phyloP scores from a whole-genome alignment of 92 coral and sea anemone species.

The Actinernus sp. region DNA sequence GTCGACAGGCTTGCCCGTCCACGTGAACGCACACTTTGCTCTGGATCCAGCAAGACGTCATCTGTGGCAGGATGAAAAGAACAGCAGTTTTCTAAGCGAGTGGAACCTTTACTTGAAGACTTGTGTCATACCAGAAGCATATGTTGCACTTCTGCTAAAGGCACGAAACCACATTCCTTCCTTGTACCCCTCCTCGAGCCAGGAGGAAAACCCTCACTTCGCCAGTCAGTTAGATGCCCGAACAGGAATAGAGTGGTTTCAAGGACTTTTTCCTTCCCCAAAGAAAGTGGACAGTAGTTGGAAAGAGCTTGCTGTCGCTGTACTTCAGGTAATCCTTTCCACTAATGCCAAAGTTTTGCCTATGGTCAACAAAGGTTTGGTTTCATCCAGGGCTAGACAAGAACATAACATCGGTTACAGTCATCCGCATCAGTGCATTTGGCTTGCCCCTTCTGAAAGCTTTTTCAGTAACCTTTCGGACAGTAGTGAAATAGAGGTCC shows the following conservation, averaged over 20 bases:
- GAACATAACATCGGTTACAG: too few species aligned
- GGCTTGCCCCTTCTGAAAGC: slow-evolving; percentile 76
- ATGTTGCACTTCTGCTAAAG: slow-evolving; percentile 71
- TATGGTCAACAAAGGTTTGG: slow-evolving; percentile 23
- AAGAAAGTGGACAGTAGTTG: slow-evolving; percentile 75
- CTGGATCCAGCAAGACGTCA: slow-evolving; percentile 84
- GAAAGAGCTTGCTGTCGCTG: slow-evolving; percentile 70
- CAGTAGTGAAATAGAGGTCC: slow-evolving; percentile 38
- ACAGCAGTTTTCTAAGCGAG: slow-evolving; percentile 54
- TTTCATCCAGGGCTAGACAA: slow-evolving; percentile 10
- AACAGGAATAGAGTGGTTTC: slow-evolving; percentile 88
- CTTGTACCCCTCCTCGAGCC: slow-evolving; percentile 62
- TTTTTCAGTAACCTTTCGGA: slow-evolving; percentile 60
- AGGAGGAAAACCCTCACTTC: slow-evolving; percentile 71
- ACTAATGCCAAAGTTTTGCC: slow-evolving; percentile 75
- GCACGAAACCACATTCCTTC: slow-evolving; percentile 65
- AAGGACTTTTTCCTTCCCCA: slow-evolving; percentile 81
- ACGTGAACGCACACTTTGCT: slow-evolving; percentile 89
- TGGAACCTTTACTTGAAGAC: slow-evolving; percentile 87
- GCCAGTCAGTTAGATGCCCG: slow-evolving; percentile 38
- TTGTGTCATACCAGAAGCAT: slow-evolving; percentile 81
- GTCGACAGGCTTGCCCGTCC: slow-evolving; percentile 95
- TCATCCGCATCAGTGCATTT: slow-evolving; percentile 39
- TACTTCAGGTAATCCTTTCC: slow-evolving; percentile 61
- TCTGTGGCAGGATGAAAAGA: slow-evolving; percentile 83